Conservation (phyloP, 2,888 invertebrate genomes). For the Andrena minutula region DNA sequence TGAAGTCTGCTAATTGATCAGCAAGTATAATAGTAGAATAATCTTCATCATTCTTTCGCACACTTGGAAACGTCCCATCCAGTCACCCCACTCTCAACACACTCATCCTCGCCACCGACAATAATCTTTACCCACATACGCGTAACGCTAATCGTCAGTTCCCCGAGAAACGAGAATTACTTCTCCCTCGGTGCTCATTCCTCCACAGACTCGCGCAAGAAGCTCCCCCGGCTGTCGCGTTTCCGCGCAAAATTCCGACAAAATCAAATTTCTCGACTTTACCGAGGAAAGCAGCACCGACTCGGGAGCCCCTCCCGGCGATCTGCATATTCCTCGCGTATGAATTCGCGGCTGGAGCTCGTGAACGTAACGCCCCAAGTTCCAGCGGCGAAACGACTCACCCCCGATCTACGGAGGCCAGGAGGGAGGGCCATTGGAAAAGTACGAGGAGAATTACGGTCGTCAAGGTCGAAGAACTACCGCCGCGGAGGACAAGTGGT, state of each 20-base stretch:
- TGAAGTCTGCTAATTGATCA: too few relatives aligned
- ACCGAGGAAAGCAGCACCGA: conserved; percentile 9
- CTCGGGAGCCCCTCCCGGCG: conserved; percentile 14
- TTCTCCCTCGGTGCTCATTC: conserved; percentile 10
- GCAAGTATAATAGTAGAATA: too few relatives aligned
- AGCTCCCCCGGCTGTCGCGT: neutral
- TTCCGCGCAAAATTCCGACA: conserved; percentile 27
- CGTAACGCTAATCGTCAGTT: neutral
- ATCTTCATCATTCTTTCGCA: too few relatives aligned
- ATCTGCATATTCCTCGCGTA: conserved; percentile 48
- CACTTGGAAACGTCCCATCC: neutral
- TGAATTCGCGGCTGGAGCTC: conserved; percentile 30
- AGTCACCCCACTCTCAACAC: neutral
- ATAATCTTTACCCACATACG: neutral
- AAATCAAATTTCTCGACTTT: conserved; percentile 50
- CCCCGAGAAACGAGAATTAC: conserved; percentile 3
- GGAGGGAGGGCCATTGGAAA: neutral
- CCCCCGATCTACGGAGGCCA: neutral
- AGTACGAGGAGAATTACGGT: neutral
- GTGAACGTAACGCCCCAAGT: conserved; percentile 1
- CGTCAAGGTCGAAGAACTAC: neutral
- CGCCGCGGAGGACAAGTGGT: conserved; percentile 10
- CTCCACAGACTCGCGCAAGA: conserved; percentile 1
- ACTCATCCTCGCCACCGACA: neutral
- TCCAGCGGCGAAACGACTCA: neutral